Evolutionary conservation across 2,113 vertebrate genomes (phyloP).

Genomic region (Ursus arctos): DNA sequence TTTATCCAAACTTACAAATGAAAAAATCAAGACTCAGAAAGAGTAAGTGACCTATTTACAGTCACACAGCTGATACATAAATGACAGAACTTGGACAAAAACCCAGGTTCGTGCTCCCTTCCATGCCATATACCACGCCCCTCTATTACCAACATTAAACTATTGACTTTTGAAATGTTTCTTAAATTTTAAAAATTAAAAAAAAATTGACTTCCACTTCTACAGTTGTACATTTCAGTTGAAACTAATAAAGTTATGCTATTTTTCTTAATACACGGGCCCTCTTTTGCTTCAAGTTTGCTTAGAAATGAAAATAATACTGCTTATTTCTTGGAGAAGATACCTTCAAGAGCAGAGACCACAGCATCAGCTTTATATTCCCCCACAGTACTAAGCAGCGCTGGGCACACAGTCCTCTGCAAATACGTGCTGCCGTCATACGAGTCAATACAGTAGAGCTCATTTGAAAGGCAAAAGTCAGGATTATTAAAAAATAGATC

Average conservation of each 20-base stretch:
- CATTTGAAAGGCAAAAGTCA: slow-evolving; percentile 56
- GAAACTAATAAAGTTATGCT: slow-evolving; percentile 41
- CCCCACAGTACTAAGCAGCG: neutral
- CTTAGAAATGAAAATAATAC: slow-evolving; percentile 67
- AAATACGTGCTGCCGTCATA: slow-evolving; percentile 56
- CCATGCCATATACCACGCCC: neutral
- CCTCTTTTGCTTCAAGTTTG: slow-evolving; percentile 45
- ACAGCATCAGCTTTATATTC: neutral
- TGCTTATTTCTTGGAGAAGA: slow-evolving; percentile 54
- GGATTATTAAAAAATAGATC: slow-evolving; percentile 52
- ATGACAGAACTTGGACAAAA: neutral
- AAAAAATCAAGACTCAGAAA: slow-evolving; percentile 40
- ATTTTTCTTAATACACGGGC: neutral
- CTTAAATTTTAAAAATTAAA: slow-evolving; percentile 33
- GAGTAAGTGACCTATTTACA: slow-evolving; percentile 17
- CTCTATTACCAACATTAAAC: neutral
- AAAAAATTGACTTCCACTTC: neutral
- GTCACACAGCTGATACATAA: neutral
- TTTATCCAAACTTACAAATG: slow-evolving; percentile 57
- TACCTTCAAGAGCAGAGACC: neutral
- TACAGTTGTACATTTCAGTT: slow-evolving; percentile 9
- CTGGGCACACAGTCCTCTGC: neutral
- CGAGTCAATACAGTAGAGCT: slow-evolving; percentile 58
- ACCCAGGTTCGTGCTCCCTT: slow-evolving; percentile 16
- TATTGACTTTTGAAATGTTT: slow-evolving; percentile 35